phyloP scores from a whole-genome alignment of 2,888 invertebrate species.

The Acanthoscelides obtectus region DNA sequence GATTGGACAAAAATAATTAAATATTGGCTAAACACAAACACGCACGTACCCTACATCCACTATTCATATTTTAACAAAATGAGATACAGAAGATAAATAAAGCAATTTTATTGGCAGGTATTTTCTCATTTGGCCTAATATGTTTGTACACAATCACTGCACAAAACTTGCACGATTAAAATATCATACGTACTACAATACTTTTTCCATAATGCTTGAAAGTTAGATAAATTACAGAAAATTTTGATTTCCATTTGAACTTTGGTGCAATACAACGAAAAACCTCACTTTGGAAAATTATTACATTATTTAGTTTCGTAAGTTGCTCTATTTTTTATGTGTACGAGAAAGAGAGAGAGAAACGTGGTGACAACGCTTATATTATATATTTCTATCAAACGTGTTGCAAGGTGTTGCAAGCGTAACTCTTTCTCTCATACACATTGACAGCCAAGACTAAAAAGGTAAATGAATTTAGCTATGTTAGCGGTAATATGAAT shows the following conservation, averaged over 20 bases:
- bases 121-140: constrained; percentile 2
- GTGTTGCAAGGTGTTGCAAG: no score
- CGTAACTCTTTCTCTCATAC: no score
- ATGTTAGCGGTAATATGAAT: no score
- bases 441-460: no score
- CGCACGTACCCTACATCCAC: constrained; percentile 14
- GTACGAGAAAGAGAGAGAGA: no score
- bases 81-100: background rate
- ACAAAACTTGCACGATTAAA: background rate
- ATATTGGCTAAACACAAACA: constrained; percentile 18
- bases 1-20: constrained; percentile 16
- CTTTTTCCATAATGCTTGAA: background rate
- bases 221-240: background rate
- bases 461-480: no score
- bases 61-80: background rate
- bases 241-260: background rate
- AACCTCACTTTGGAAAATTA: background rate
- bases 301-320: no score
- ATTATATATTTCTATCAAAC: no score
- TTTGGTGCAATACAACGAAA: background rate
- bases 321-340: no score
- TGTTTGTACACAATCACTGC: constrained; percentile 5
- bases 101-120: background rate
- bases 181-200: background rate
- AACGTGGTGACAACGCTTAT: no score